Base-by-base conservation (phyloP, 2,113 vertebrate genomes). In the Anguilla japonica region DNA sequence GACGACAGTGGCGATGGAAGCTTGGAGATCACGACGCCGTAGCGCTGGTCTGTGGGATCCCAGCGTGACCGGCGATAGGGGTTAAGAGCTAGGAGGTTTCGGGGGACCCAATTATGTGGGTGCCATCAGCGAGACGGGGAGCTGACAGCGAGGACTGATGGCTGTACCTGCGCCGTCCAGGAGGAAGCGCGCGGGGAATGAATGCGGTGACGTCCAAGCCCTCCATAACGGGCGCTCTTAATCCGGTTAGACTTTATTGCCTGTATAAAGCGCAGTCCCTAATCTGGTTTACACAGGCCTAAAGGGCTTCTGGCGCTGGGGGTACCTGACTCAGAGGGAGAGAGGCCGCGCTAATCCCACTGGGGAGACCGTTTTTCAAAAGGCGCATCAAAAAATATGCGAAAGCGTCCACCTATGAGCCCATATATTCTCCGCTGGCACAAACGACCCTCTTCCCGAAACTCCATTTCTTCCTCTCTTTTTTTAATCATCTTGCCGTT, bases 191-290 rank as follows among this genome's bases (percentile, higher is more conserved):
- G 98, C 97, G 93, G 93, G 97, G 96, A 95, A 95, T 94, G 91
- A 94, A 95, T 92, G 93, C 94, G 94, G 95, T 88, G 91, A 96
- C 96, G 95, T 95, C 94, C 91, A 89, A 92, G 94, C 91, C 91
- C 88, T 87, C 96, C 95, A 94, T 95, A 96, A 96, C 94, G 93
- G 93, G 39, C 87, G 89, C 93, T 94, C 92, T 93, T 95, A 96
- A 97, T 97, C 93, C 89, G 96, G 97, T 98, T 99, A 97, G 93
- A 93, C 95, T 96, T 98, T 98, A 99, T 98, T 98, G 97, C 97
- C 96, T 95, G 96, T 95, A 96, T 96, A 93, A 97, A 96, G 95
- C 95, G 92, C 93, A 94, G 91, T 87, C 94, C 89, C 89, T 98
- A 97, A 98, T 98, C 97, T 94, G 94, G 97, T 99, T 98, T 97